phyloP scores from a whole-genome alignment of 2,797 vertebrate species.

The Sandelia bainsii region DNA sequence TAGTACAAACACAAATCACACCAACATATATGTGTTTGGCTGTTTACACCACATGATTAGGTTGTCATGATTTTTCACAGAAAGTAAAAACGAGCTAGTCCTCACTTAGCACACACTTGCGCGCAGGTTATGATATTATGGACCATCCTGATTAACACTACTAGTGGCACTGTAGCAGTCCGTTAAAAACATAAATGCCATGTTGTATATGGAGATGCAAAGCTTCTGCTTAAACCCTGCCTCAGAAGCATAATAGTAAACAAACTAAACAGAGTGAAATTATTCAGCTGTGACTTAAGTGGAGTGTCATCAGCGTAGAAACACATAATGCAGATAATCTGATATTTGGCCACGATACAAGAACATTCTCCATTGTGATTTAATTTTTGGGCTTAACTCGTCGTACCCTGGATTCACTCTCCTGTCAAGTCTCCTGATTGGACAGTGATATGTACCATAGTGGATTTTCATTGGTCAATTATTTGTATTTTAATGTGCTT shows the following conservation, averaged over 20 bases:
- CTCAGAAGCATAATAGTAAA: constrained; percentile 20
- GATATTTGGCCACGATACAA: constrained; percentile 35
- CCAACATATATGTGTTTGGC: constrained; percentile 31
- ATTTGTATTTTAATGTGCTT: constrained; percentile 6
- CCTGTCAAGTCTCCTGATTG: constrained; percentile 22
- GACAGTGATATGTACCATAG: constrained; percentile 61
- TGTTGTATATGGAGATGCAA: constrained; percentile 14
- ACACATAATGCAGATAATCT: constrained; percentile 16
- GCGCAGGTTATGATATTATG: constrained; percentile 18
- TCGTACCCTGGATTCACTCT: constrained; percentile 60
- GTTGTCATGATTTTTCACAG: constrained; percentile 53
- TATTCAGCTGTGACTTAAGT: constrained; percentile 23
- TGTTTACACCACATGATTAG: constrained; percentile 49
- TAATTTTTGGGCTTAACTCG: constrained; percentile 32
- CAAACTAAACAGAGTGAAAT: constrained; percentile 7
- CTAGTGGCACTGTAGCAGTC: constrained; percentile 15
- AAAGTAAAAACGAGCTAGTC: constrained; percentile 50
- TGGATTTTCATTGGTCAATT: constrained; percentile 45
- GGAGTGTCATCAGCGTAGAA: constrained; percentile 38
- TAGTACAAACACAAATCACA: constrained; percentile 37
- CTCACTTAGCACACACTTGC: not conserved
- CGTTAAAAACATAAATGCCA: constrained; percentile 24
- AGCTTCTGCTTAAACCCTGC: constrained; percentile 31
- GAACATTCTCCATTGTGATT: not conserved
- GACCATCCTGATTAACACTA: constrained; percentile 35